Conservation (phyloP, 2,888 invertebrate species). For the Cantharis flavilabris region DNA sequence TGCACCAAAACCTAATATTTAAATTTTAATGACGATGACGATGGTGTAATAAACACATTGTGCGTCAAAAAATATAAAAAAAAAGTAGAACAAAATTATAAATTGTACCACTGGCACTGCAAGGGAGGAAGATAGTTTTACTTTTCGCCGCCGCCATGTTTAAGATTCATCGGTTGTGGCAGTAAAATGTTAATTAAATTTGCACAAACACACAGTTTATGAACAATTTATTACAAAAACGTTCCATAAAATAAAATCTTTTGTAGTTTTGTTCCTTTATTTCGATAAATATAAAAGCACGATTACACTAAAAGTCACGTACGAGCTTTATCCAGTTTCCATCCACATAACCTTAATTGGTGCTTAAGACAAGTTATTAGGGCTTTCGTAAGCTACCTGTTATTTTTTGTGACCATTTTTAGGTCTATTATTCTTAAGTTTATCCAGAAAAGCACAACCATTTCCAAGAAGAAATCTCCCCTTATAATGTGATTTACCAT, state of each 20-base stretch:
- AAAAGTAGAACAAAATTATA: neutral
- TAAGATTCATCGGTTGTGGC: neutral
- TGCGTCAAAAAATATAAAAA: neutral
- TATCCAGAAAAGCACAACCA: constrained; percentile 10
- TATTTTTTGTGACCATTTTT: constrained; percentile 11
- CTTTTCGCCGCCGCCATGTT: neutral
- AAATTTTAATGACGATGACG: neutral
- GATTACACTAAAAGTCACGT: neutral
- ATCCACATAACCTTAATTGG: constrained; percentile 5
- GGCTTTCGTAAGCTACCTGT: constrained; percentile 13
- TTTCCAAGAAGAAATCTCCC: constrained; percentile 9
- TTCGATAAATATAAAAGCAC: neutral
- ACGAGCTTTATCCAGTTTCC: neutral
- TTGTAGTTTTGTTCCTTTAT: neutral
- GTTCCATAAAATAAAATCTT: neutral
- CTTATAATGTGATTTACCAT: neutral
- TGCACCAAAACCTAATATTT: neutral
- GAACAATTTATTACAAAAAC: neutral
- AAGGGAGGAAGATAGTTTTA: neutral
- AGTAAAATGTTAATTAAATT: neutral
- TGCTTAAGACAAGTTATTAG: constrained; percentile 6
- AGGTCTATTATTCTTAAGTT: neutral
- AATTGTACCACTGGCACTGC: neutral
- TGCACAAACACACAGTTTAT: neutral
- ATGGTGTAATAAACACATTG: neutral